Base-by-base conservation (phyloP, 2,888 invertebrate species). In the Ypsolopha scabrella region DNA sequence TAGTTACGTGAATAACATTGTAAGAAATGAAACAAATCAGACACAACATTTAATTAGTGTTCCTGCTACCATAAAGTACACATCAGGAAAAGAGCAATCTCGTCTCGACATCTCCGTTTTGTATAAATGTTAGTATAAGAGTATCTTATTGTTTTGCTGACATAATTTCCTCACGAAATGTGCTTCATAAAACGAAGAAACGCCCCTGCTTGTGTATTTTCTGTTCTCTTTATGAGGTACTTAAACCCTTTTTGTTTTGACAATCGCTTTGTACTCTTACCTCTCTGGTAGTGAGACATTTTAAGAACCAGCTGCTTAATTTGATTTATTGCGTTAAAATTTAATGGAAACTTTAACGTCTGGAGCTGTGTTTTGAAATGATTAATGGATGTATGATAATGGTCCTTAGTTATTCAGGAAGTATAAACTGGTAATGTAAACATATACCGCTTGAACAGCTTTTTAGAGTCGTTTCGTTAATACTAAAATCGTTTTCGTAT, bases 241-340 rank as follows among this genome's bases (percentile, higher is more conserved):
- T 72, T 72, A 71, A 71, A 67, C 68, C 68, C 64, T 67, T 68
- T 67, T 67, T 66, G 65, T 75, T 72, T 70, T 67, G 68, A 68
- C 70, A 68, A 61, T 57, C 58, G 56, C 59, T 55, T 58, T 57
- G 9, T 35, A 7, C 24, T 46, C 45, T 52, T 43, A 10, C 43
- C 48, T 45, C 52, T 38, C 48, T 52, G 14, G 43, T 39, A 39
- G 6, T 6, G 39, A 39, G 11, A 11, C 37, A 13, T 14, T 37
- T 7, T 11, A 47, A 8, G 4, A 47, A 37, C 47, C 47, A 47
- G 36, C 36, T 36, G 47, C 37, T 47, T 13, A 9, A n/a, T 24
- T 11, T 37, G 7, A 47, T 47, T 47, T 36, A 47, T 47, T 13
- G 37, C 14, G n/a, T 47, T 47, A 35, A 47, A 37, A 47, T 37